A percentile compares a stretch with the other conserved stretches of the same genome.
phyloP scores from a whole-genome alignment of 2,888 invertebrate species.

The Synanthedon myopaeformis region DNA sequence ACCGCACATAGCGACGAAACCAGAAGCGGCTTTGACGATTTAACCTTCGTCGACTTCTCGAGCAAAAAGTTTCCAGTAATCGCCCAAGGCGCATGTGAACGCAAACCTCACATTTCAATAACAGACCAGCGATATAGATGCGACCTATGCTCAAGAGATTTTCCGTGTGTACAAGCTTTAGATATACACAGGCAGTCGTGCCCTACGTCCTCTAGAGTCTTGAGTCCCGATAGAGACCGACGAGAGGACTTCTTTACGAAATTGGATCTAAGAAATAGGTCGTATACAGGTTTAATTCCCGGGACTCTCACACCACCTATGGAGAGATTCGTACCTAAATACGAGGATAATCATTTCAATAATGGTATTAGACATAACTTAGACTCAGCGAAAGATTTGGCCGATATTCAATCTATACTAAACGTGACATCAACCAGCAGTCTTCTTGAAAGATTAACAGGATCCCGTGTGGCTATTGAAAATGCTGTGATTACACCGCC shows the following conservation, averaged over 20 bases:
- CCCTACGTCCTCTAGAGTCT: conserved; percentile 39
- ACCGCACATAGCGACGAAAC: conserved; percentile 72
- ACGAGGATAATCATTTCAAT: conserved; percentile 45
- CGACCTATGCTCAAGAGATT: conserved; percentile 77
- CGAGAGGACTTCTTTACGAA: conserved; percentile 86
- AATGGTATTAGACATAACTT: conserved; percentile 52
- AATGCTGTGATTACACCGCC: conserved; percentile 54
- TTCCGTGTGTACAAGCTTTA: conserved; percentile 76
- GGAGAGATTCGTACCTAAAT: conserved; percentile 53
- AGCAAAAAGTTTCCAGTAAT: conserved; percentile 84
- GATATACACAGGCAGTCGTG: conserved; percentile 74
- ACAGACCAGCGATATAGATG: conserved; percentile 76
- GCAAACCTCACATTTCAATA: conserved; percentile 69
- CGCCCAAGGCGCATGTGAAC: conserved; percentile 79
- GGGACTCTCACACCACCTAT: conserved; percentile 55
- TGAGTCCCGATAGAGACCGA: conserved; percentile 70
- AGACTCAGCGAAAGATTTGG: conserved; percentile 79
- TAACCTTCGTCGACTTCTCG: conserved; percentile 84
- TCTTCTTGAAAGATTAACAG: conserved; percentile 73
- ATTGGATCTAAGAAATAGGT: conserved; percentile 80
- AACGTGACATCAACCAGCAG: conserved; percentile 80
- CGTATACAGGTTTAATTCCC: conserved; percentile 53
- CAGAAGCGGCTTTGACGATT: conserved; percentile 76
- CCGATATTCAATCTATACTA: conserved; percentile 87
- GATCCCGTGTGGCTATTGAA: conserved; percentile 51